Percentiles rank a stretch among this genome's conserved stretches.
Conservation (phyloP, 1,140 invertebrate genomes). For the Drosophila persimilis region DNA sequence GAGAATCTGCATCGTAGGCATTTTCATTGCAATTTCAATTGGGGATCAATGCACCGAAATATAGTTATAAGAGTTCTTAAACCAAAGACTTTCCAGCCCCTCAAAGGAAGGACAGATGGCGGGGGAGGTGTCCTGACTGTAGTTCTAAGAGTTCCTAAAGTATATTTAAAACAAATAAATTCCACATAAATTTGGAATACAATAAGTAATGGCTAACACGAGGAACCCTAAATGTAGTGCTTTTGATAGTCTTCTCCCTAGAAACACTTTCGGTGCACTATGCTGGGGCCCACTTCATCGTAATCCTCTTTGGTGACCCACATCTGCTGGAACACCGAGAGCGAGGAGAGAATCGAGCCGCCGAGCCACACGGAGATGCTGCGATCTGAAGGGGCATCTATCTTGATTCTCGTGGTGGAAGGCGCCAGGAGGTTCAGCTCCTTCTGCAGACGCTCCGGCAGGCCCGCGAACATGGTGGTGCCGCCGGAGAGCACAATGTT, state of each 20-base stretch:
- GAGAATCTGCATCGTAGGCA: no score
- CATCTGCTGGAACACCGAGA: constrained; percentile 95
- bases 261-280: constrained; percentile 97
- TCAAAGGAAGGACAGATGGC: no score
- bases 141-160: no score
- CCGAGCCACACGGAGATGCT: constrained; percentile 96
- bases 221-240: no score
- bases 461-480: constrained; percentile 89
- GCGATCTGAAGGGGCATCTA: constrained; percentile 94
- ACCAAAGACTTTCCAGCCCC: no score
- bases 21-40: no score
- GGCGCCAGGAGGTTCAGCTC: constrained; percentile 93
- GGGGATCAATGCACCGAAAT: no score
- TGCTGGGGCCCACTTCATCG: constrained; percentile 95
- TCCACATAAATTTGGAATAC: no score
- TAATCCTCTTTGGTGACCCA: constrained; percentile 98
- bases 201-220: no score
- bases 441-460: constrained; percentile 93
- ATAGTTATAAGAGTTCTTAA: no score
- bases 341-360: constrained; percentile 92
- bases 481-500: constrained; percentile 95
- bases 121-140: no score
- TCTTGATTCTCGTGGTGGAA: constrained; percentile 96
- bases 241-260: constrained; percentile 84
- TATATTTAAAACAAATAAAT: no score